Conservation (phyloP, 2,888 invertebrate genomes). For the Cheilosia grossa region DNA sequence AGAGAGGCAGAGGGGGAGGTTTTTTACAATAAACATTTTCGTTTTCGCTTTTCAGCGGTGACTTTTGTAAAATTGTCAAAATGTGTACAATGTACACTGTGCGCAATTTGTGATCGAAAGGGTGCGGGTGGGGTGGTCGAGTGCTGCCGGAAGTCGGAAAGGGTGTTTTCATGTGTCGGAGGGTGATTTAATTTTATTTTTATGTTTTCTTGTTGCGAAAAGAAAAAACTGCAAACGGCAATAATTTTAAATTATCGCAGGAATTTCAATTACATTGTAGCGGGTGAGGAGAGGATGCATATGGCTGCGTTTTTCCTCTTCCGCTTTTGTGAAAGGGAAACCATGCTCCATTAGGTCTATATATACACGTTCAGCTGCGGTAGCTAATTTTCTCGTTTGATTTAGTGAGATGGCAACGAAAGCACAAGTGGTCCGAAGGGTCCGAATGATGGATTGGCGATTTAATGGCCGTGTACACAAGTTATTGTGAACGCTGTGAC, state of each 20-base stretch:
- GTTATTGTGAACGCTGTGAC: constrained; percentile 46
- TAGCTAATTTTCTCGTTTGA: constrained; percentile 66
- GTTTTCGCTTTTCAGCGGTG: constrained; percentile 35
- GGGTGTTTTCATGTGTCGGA: constrained; percentile 70
- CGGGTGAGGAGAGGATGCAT: constrained; percentile 49
- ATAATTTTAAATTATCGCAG: constrained; percentile 77
- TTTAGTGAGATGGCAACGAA: constrained; percentile 47
- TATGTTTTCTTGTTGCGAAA: constrained; percentile 72
- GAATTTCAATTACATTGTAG: constrained; percentile 65
- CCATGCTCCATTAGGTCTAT: constrained; percentile 54
- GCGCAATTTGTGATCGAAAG: constrained; percentile 43
- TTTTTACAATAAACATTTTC: constrained; percentile 69
- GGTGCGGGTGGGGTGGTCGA: constrained; percentile 36
- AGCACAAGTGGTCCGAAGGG: constrained; percentile 62
- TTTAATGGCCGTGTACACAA: constrained; percentile 44
- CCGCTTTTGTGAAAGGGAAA: constrained; percentile 40
- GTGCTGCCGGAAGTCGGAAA: constrained; percentile 70
- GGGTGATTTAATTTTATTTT: constrained; percentile 77
- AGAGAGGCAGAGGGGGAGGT: background rate
- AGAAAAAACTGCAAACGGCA: constrained; percentile 70
- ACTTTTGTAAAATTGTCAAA: constrained; percentile 58
- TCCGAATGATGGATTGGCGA: constrained; percentile 64
- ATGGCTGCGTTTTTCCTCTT: constrained; percentile 61
- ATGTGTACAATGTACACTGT: constrained; percentile 17
- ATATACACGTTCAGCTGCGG: constrained; percentile 45